Evolutionary conservation across 2,888 invertebrate species (phyloP).

Genomic region (Eristalis intricaria): DNA sequence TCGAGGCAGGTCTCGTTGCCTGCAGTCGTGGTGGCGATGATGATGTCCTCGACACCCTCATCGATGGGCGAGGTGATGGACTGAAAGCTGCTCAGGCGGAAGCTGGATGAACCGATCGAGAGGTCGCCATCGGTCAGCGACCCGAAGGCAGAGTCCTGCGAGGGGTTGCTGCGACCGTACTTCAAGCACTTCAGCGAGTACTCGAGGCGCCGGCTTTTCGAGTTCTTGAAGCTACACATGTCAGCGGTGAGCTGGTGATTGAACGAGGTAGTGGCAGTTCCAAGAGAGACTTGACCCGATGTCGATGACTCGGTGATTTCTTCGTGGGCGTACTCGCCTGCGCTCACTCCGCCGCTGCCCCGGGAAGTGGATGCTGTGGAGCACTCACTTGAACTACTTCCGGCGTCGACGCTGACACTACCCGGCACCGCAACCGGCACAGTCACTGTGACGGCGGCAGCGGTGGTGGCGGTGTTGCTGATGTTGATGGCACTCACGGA

Average conservation of each 20-base stretch:
- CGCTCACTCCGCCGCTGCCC: slow-evolving; percentile 23
- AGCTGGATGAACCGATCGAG: slow-evolving; percentile 81
- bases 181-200: slow-evolving; percentile 81
- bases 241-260: slow-evolving; percentile 81
- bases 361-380: slow-evolving; percentile 70
- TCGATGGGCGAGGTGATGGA: slow-evolving; percentile 81
- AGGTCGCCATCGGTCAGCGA: slow-evolving; percentile 81
- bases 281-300: slow-evolving; percentile 67
- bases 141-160: slow-evolving; percentile 81
- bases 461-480: slow-evolving; percentile 70
- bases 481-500: slow-evolving; percentile 65
- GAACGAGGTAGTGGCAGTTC: slow-evolving; percentile 73
- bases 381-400: slow-evolving; percentile 73
- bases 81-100: slow-evolving; percentile 81
- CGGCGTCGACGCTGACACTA: slow-evolving; percentile 56
- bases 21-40: slow-evolving; percentile 79
- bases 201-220: slow-evolving; percentile 81
- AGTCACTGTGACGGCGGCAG: slow-evolving; percentile 60
- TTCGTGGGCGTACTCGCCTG: slow-evolving; percentile 54
- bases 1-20: slow-evolving; percentile 79
- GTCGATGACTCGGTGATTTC: slow-evolving; percentile 58
- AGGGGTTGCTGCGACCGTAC: slow-evolving; percentile 81
- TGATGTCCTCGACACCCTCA: slow-evolving; percentile 81
- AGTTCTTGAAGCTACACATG: slow-evolving; percentile 81
- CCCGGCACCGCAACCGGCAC: slow-evolving; percentile 32